phyloP scores from a whole-genome alignment of 2,888 invertebrate species.

The Colletes collaris region DNA sequence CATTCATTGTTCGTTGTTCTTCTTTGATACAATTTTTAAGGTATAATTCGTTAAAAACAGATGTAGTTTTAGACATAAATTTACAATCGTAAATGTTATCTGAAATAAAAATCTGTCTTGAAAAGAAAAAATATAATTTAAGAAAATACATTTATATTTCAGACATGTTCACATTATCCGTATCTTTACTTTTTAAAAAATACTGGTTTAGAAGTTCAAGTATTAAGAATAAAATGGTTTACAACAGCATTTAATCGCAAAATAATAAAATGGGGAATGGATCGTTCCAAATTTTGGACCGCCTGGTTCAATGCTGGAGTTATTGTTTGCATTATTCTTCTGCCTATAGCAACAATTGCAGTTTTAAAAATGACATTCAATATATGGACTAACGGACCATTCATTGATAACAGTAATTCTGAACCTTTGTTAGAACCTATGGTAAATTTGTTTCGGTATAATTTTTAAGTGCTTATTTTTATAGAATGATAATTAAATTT shows the following conservation, averaged over 20 bases:
- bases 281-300: slow-evolving; percentile 85
- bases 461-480: slow-evolving; percentile 27
- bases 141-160: slow-evolving; percentile 68
- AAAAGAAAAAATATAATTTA: not conserved
- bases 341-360: slow-evolving; percentile 86
- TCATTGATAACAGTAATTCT: slow-evolving; percentile 36
- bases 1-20: slow-evolving; percentile 89
- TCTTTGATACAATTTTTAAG: slow-evolving; percentile 93
- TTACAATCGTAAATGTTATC: slow-evolving; percentile 5
- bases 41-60: slow-evolving; percentile 82
- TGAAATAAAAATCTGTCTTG: not conserved
- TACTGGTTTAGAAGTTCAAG: slow-evolving; percentile 89
- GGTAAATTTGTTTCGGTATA: slow-evolving; percentile 73
- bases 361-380: slow-evolving; percentile 80
- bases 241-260: slow-evolving; percentile 91
- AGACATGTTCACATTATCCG: slow-evolving; percentile 94
- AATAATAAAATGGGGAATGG: slow-evolving; percentile 89
- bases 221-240: slow-evolving; percentile 90
- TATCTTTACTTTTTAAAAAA: slow-evolving; percentile 91
- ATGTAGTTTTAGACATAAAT: slow-evolving; percentile 22
- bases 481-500: not conserved
- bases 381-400: slow-evolving; percentile 68
- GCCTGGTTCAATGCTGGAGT: slow-evolving; percentile 90
- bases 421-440: slow-evolving; percentile 78
- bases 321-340: slow-evolving; percentile 85